Percentiles rank a stretch among this genome's conserved stretches.
Evolutionary conservation across 92 coral and sea anemone species (phyloP).

Genomic region (Paragorgia papillata): DNA sequence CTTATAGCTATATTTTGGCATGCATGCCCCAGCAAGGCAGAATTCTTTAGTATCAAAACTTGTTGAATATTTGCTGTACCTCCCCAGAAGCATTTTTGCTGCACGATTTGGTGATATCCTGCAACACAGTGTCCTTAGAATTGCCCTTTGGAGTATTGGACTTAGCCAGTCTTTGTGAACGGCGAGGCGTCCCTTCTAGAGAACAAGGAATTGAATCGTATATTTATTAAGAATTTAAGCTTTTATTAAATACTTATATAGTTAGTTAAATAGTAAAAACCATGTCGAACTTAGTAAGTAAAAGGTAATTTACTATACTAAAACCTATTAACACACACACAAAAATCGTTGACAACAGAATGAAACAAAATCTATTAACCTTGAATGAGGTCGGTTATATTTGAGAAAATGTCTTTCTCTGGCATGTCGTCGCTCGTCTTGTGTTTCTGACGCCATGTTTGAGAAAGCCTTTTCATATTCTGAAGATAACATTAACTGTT

Average conservation of each 20-base stretch:
- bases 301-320: no score
- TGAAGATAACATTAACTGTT: background rate
- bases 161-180: constrained; percentile 27
- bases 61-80: no score
- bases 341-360: no score
- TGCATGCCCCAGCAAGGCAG: no score
- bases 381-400: background rate
- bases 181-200: constrained; percentile 15
- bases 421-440: constrained; percentile 23
- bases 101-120: background rate
- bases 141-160: background rate
- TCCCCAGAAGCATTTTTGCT: background rate
- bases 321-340: no score
- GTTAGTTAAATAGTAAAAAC: no score
- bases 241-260: no score
- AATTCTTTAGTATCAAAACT: no score
- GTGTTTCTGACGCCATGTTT: constrained; percentile 83
- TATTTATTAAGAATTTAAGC: background rate
- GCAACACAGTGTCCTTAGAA: background rate
- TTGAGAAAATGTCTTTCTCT: background rate
- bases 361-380: no score
- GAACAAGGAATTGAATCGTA: background rate
- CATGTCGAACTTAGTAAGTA: no score
- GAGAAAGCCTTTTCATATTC: constrained; percentile 75
- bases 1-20: no score